Percentiles rank a stretch among this genome's conserved stretches.
Conservation (phyloP, 2,113 vertebrate species). For the Antechinus stuartii region DNA sequence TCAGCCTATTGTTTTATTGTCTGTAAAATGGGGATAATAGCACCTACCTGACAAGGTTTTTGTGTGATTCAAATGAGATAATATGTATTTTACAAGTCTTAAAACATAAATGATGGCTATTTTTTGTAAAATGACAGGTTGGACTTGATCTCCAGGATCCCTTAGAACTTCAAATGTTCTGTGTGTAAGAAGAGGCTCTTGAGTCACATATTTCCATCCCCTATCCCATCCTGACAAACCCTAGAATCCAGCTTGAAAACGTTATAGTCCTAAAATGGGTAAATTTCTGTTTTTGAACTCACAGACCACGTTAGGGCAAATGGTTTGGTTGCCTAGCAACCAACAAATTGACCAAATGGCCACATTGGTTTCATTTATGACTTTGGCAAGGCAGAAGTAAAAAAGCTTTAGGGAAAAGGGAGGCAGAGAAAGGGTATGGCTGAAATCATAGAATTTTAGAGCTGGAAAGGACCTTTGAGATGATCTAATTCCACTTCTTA, state of each 20-base stretch:
- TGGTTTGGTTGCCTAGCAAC: slow-evolving; percentile 36
- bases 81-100: neutral
- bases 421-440: neutral
- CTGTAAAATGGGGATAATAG: neutral
- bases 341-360: slow-evolving; percentile 6
- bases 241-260: neutral
- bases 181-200: neutral
- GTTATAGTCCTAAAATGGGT: neutral
- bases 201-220: neutral
- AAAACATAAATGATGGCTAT: neutral
- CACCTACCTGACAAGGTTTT: neutral
- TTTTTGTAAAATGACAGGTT: neutral
- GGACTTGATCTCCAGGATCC: neutral
- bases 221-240: neutral
- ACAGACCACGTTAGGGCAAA: neutral
- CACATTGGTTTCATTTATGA: slow-evolving; percentile 30
- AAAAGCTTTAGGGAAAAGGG: neutral
- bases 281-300: slow-evolving; percentile 20
- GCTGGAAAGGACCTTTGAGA: neutral
- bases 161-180: neutral
- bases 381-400: slow-evolving; percentile 22
- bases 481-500: neutral
- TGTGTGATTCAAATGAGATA: neutral
- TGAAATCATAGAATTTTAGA: neutral
- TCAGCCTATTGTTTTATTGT: neutral